phyloP scores from a whole-genome alignment of 23 tunicate genomes.

The Phallusia fumigata region DNA sequence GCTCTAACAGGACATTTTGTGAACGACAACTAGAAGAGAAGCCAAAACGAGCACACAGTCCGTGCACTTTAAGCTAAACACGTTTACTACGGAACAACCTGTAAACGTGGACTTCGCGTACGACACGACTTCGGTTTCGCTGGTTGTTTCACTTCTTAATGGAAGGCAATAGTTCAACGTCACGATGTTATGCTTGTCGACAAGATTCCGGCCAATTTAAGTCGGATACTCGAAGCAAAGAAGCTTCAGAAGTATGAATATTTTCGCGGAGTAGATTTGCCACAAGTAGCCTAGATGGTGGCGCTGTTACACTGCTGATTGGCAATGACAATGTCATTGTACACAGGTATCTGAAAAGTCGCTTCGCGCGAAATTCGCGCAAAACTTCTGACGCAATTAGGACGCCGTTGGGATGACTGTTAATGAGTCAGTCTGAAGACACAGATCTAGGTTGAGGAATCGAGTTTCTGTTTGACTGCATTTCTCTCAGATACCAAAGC shows the following conservation, averaged over 20 bases:
- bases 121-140: background rate
- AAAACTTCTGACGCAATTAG: background rate
- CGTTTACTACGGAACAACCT: background rate
- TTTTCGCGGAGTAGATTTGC: background rate
- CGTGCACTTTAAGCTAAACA: background rate
- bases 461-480: no score
- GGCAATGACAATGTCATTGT: constrained; percentile 5
- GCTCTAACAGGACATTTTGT: constrained; percentile 15
- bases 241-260: background rate
- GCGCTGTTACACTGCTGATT: constrained; percentile 7
- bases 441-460: no score
- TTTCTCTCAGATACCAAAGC: no score
- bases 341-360: constrained; percentile 3
- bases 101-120: background rate
- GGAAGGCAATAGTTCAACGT: background rate
- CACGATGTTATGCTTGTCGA: background rate
- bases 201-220: background rate
- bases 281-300: background rate
- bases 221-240: background rate
- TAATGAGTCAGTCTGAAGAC: no score
- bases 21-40: background rate
- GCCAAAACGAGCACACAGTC: background rate
- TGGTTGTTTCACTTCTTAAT: background rate
- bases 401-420: background rate
- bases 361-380: constrained; percentile 4